Conservation (phyloP, 2,888 invertebrate species). For the Hirtodrosophila histrioides region DNA sequence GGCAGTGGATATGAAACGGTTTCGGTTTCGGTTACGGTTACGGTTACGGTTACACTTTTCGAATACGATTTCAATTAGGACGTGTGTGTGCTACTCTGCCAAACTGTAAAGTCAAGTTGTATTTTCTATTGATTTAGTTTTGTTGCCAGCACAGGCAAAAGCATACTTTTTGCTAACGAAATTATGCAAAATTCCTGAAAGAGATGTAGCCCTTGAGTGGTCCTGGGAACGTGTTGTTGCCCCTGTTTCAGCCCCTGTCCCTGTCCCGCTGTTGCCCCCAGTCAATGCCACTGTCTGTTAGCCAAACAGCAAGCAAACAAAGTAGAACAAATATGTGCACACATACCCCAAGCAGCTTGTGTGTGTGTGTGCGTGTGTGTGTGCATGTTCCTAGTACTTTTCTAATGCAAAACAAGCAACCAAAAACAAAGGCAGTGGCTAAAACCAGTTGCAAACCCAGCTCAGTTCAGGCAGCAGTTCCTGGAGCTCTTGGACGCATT, state of each 20-base stretch:
- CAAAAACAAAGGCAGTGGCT: constrained; percentile 41
- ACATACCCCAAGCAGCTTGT: constrained; percentile 28
- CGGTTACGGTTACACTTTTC: not conserved
- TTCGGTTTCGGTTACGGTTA: not conserved
- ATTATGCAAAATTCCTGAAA: constrained; percentile 62
- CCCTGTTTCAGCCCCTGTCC: constrained; percentile 14
- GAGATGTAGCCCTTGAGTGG: constrained; percentile 14
- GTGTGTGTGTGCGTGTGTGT: constrained; percentile 10
- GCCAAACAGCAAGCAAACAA: constrained; percentile 41
- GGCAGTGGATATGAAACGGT: not conserved
- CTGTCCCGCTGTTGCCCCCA: not conserved
- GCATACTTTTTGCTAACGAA: constrained; percentile 58
- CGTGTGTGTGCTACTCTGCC: not conserved
- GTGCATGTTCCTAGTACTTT: constrained; percentile 33
- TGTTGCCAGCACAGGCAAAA: constrained; percentile 45
- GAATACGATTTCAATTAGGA: not conserved
- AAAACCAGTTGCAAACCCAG: constrained; percentile 29
- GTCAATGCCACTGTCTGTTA: constrained; percentile 4
- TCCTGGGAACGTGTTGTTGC: constrained; percentile 12
- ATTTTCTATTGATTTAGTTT: constrained; percentile 56
- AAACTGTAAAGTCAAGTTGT: constrained; percentile 31
- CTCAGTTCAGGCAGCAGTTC: constrained; percentile 10
- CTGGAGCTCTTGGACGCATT: constrained; percentile 8
- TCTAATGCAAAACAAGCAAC: constrained; percentile 61
- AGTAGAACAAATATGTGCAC: constrained; percentile 59